Evolutionary conservation across 2,888 invertebrate species (phyloP).

Genomic region (Pherbina coryleti): DNA sequence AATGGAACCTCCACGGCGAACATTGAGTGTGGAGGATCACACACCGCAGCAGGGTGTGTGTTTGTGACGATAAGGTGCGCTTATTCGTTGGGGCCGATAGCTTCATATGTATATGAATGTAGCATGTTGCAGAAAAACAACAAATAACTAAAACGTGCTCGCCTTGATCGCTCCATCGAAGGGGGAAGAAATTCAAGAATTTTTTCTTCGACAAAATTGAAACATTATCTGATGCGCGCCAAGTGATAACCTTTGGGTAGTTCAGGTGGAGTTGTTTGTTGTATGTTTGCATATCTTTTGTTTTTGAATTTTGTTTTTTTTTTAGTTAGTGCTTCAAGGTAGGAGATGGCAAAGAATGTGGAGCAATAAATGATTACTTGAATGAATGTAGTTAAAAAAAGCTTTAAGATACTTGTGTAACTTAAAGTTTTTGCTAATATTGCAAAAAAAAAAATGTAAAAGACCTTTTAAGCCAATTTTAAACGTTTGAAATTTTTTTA

Average conservation of each 20-base stretch:
- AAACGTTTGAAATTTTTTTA: too few relatives aligned
- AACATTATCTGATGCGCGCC: constrained; percentile 66
- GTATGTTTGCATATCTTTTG: background rate
- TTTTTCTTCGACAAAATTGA: constrained; percentile 60
- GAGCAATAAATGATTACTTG: constrained; percentile 3
- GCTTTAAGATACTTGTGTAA: too few relatives aligned
- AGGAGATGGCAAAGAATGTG: background rate
- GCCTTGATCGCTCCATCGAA: constrained; percentile 16
- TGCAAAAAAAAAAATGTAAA: too few relatives aligned
- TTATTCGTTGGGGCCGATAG: constrained; percentile 25
- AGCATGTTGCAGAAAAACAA: background rate
- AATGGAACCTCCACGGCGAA: constrained; percentile 11
- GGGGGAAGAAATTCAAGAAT: constrained; percentile 37
- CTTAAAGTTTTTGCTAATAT: too few relatives aligned
- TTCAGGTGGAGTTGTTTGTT: constrained; percentile 47
- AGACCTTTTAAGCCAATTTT: too few relatives aligned
- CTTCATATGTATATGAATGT: constrained; percentile 40
- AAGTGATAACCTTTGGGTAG: constrained; percentile 61
- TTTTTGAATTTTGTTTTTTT: constrained; percentile 42
- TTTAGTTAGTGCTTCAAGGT: background rate
- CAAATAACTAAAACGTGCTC: constrained; percentile 23
- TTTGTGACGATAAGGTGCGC: constrained; percentile 14
- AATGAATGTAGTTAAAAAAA: too few relatives aligned
- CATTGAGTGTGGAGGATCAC: constrained; percentile 10
- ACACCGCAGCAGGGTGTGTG: constrained; percentile 61